These are phyloP conservation scores for Archilochus colubris DNA, from an alignment of 2,113 vertebrate genomes.

Conservation along the genomic window DNA sequence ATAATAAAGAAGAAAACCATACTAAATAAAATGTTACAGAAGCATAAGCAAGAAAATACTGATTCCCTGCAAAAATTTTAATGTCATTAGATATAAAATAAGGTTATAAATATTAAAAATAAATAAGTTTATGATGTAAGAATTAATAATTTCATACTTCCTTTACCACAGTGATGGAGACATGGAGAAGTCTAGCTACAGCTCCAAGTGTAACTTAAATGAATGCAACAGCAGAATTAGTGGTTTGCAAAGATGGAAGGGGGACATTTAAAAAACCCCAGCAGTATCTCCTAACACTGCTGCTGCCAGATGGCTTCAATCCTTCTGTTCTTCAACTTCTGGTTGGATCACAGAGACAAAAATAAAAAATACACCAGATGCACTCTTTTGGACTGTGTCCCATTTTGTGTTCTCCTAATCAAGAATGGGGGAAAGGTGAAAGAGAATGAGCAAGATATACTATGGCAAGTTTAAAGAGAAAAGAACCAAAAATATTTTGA, in stretches of 20 bases:
- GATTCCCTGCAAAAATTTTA: background rate
- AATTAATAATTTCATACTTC: background rate
- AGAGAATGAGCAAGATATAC: background rate
- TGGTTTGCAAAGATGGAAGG: background rate
- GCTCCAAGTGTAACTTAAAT: background rate
- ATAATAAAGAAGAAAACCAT: background rate
- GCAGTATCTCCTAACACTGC: background rate
- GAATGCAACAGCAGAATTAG: background rate
- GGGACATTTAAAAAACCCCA: background rate
- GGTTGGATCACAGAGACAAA: background rate
- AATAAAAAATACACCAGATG: slow-evolving; percentile 39
- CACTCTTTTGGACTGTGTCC: background rate
- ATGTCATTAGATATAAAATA: background rate
- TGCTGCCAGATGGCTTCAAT: slow-evolving; percentile 32
- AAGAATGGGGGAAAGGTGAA: background rate
- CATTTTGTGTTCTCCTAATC: background rate
- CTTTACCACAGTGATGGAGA: background rate
- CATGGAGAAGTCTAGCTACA: background rate
- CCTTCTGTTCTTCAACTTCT: slow-evolving; percentile 26
- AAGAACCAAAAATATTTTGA: background rate
- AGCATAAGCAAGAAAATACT: background rate
- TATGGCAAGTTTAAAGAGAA: background rate
- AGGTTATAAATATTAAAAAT: background rate
- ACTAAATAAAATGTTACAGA: background rate
- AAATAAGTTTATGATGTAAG: background rate